Percentiles rank a stretch among this genome's conserved stretches.
Evolutionary conservation across 2,113 vertebrate genomes (phyloP).

Genomic region (Mastomys coucha): DNA sequence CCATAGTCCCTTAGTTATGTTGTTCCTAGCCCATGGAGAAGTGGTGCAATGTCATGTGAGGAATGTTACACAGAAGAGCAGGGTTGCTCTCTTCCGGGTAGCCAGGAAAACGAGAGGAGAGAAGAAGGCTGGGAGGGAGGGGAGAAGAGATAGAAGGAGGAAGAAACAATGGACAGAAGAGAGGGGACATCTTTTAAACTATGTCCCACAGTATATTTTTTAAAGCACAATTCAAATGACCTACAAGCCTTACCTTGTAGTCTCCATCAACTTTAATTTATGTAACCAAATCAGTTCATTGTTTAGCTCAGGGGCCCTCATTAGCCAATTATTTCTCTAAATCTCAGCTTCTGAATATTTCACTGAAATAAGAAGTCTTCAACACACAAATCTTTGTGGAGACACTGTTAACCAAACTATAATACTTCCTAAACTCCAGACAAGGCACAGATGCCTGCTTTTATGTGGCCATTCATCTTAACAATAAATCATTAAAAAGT

Average conservation of each 20-base stretch:
- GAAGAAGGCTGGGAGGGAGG: background rate
- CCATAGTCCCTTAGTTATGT: background rate
- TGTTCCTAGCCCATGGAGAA: no score
- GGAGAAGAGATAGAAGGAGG: no score
- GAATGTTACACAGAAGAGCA: background rate
- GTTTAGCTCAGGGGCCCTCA: background rate
- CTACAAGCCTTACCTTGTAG: no score
- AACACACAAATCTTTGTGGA: background rate
- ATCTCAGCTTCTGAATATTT: background rate
- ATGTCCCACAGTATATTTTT: no score
- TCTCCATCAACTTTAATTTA: background rate
- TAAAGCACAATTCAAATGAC: no score
- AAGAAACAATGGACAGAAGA: background rate
- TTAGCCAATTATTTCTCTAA: background rate
- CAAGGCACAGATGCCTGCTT: background rate
- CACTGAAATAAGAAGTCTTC: background rate
- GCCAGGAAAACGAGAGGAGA: background rate
- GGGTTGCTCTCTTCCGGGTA: background rate
- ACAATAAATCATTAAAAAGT: background rate
- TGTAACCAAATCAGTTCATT: background rate
- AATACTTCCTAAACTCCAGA: background rate
- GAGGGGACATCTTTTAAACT: background rate
- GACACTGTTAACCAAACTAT: background rate
- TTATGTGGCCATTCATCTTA: background rate
- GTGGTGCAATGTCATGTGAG: background rate